Conservation (phyloP, 2,113 vertebrate genomes). For the Mobula birostris region DNA sequence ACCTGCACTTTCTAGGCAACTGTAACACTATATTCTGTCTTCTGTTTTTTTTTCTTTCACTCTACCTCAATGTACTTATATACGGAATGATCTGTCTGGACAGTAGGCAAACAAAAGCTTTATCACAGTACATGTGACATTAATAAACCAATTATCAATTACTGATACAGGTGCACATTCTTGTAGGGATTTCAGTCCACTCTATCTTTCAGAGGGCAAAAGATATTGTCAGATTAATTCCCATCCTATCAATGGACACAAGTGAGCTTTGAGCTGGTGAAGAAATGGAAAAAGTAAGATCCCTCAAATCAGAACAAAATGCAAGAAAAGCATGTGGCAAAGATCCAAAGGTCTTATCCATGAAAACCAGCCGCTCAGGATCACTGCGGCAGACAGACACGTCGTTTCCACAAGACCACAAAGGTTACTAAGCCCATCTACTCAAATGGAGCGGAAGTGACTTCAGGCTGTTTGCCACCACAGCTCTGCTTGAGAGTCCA, state of each 20-base stretch:
- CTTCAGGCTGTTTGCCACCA: background rate
- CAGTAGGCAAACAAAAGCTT: no score
- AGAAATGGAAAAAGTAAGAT: background rate
- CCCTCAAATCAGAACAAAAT: background rate
- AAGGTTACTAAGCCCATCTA: background rate
- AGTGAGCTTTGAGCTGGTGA: background rate
- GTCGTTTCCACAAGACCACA: background rate
- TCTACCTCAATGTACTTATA: no score
- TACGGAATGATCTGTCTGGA: no score
- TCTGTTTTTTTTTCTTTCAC: no score
- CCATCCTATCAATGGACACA: background rate
- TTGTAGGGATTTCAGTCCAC: background rate
- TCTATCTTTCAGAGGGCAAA: background rate
- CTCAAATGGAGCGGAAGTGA: background rate
- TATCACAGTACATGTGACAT: no score
- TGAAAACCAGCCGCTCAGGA: background rate
- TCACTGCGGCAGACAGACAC: background rate
- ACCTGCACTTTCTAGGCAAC: no score
- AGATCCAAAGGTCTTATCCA: background rate
- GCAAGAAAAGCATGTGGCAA: background rate
- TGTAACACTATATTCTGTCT: no score
- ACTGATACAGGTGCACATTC: background rate
- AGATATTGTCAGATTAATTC: background rate
- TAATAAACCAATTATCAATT: no score
- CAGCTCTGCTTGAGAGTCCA: background rate